Base-by-base conservation (phyloP, 2,888 invertebrate species). In the Cephalotes varians region DNA sequence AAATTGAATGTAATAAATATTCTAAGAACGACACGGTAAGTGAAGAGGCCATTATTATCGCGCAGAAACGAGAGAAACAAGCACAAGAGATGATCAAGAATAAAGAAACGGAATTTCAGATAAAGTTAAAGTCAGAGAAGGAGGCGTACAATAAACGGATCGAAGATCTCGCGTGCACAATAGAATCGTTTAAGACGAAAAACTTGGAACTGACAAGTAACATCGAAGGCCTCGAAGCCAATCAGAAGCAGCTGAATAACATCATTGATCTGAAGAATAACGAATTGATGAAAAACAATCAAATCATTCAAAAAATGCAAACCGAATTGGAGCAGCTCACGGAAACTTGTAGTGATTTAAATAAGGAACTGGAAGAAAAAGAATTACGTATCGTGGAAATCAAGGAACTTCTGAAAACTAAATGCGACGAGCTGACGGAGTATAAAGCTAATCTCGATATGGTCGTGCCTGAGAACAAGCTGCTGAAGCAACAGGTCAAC, bases 281-380 rank as follows among this genome's bases (percentile, higher is more conserved):
- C 73, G 95, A 95, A 56, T 90, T 92, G 54, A 92, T 92, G 7
- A 94, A 92, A 12, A 93, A 95, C 25, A 93, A 92, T 83, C 91
- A 93, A 9, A 95, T 95, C 82, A 93, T 95, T 60, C 88, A 91
- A 2, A 94, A 94, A 74, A 86, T 95, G 37, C 94, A 95, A 49
- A 92, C 91, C 31, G 94, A 95, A 90, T 92, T 95, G 0, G 94
- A 94, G 64, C 94, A 95, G 21, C 93, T 95, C 44, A 92, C 93
- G 4, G 86, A 90, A 12, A 86, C 93, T 2, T 94, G 95, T 81
- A 94, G 95, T 3, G 94, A 92, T 65, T 87, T 95, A 51, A 95
- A 93, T 87, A 82, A 85, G 0, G 95, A 95, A 79, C 91, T 93
- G 1, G 92, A 94, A 21, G 92, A 92, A 10, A 93, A 95, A 69